Percentiles rank a stretch among this genome's conserved stretches.
Conservation (phyloP, 2,113 vertebrate species). For the Callipepla squamata region DNA sequence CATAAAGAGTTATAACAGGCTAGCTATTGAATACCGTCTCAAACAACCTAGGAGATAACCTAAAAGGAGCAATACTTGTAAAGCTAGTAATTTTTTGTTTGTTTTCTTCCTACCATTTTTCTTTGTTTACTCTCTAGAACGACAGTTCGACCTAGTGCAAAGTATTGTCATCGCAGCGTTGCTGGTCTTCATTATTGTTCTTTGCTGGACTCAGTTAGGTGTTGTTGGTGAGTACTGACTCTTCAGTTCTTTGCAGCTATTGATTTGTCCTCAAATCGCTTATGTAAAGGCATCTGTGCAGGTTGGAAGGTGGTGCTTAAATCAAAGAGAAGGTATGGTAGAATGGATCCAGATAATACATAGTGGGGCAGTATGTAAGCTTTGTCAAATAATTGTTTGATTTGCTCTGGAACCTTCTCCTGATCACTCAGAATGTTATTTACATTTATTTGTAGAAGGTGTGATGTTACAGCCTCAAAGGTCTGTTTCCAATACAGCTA, state of each 20-base stretch:
- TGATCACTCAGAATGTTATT: background rate
- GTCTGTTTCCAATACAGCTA: background rate
- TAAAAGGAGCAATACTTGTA: background rate
- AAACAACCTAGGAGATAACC: background rate
- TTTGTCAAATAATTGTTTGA: background rate
- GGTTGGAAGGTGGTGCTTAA: background rate
- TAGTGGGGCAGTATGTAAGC: accelerated
- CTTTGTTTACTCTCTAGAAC: conserved; percentile 61
- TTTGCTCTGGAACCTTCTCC: background rate
- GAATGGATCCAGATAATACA: background rate
- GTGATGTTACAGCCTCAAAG: background rate
- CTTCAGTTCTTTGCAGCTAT: conserved; percentile 1
- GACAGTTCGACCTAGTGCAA: conserved; percentile 75
- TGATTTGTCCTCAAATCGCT: conserved; percentile 1
- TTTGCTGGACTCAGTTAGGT: conserved; percentile 71
- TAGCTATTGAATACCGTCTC: background rate
- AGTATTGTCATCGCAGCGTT: conserved; percentile 63
- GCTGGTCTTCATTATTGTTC: conserved; percentile 59
- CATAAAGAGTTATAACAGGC: background rate
- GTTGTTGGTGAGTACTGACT: conserved; percentile 76
- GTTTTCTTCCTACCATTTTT: background rate
- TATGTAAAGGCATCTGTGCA: background rate
- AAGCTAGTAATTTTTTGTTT: background rate
- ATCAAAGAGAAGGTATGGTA: background rate
- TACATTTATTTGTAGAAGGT: accelerated